phyloP scores from a whole-genome alignment of 1,140 invertebrate genomes.

The Drosophila kohkoa region DNA sequence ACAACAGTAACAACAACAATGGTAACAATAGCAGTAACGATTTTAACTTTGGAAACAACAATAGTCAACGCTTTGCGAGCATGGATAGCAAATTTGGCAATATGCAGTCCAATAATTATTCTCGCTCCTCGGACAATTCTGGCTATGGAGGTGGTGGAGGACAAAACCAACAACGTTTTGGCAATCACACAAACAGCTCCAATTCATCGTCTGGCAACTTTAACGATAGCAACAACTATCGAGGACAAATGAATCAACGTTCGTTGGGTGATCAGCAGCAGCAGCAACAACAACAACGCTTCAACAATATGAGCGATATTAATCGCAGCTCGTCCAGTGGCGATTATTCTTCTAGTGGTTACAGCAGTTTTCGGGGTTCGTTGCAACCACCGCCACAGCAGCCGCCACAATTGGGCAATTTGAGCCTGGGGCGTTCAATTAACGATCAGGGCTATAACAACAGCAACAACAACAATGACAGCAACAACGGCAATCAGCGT shows the following conservation, averaged over 20 bases:
- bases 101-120: conserved; percentile 37
- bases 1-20: conserved; percentile 19
- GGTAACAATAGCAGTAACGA: conserved; percentile 10
- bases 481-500: conserved; percentile 19
- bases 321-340: neutral
- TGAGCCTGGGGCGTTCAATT: conserved; percentile 24
- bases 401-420: neutral
- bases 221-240: conserved; percentile 12
- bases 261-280: conserved; percentile 3
- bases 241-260: no score
- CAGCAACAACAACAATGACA: neutral
- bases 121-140: conserved; percentile 6
- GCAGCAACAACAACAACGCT: conserved; percentile 19
- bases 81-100: conserved; percentile 34
- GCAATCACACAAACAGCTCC: conserved; percentile 24
- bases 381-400: conserved; percentile 1
- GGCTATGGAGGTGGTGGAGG: conserved; percentile 12
- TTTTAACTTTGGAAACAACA: conserved; percentile 20
- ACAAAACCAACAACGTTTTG: conserved; percentile 11
- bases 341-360: neutral
- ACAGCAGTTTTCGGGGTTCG: conserved; percentile 14
- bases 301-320: conserved; percentile 4
- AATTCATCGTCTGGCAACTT: conserved; percentile 44
- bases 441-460: conserved; percentile 22
- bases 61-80: conserved; percentile 29